A percentile compares a stretch with the other conserved stretches of the same genome.
Conservation (phyloP, 2,797 vertebrate genomes). For the Catamblyrhynchus diadema region DNA sequence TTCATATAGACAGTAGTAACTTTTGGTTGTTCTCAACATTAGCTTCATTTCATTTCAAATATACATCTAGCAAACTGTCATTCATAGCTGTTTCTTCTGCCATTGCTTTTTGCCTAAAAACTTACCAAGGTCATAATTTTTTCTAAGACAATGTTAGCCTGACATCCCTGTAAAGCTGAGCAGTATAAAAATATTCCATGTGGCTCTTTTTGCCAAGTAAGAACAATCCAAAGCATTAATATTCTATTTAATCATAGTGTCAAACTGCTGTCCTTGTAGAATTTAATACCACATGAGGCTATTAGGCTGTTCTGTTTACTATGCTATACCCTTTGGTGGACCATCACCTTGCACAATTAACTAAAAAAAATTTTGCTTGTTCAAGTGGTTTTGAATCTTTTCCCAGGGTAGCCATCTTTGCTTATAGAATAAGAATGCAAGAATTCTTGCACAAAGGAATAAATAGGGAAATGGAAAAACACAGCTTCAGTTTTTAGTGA, state of each 20-base stretch:
- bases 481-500: background rate
- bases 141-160: background rate
- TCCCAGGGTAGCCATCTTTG: background rate
- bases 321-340: background rate
- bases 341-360: background rate
- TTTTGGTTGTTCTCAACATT: background rate
- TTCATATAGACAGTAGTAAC: background rate
- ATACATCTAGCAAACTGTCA: background rate
- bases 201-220: slow-evolving; percentile 10
- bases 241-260: background rate
- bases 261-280: slow-evolving; percentile 39
- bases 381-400: background rate
- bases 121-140: background rate
- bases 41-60: background rate
- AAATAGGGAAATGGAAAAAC: background rate
- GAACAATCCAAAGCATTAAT: background rate
- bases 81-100: background rate
- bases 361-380: background rate
- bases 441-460: background rate
- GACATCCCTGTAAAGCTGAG: background rate
- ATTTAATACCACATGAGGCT: background rate
- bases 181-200: background rate
- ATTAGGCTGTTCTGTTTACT: background rate
- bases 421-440: background rate
- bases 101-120: background rate